Conservation (phyloP, 2,888 invertebrate species). For the Drosophila anomelani region DNA sequence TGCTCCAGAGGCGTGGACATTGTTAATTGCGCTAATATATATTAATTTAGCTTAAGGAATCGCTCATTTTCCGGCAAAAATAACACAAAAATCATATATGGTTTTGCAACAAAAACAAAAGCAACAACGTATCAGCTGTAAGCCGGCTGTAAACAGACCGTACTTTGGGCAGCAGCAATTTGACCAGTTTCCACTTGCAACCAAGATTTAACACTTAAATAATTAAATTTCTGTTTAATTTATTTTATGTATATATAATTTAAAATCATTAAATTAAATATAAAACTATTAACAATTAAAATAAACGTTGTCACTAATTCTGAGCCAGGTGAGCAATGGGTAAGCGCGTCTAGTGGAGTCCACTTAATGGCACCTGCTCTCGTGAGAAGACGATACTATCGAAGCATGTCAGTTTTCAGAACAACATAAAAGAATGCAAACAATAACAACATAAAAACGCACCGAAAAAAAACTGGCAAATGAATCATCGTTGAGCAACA, state of each 20-base stretch:
- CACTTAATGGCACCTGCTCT: not conserved
- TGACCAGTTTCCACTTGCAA: not conserved
- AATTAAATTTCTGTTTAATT: not conserved
- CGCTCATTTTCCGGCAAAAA: slow-evolving; percentile 15
- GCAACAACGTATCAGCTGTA: slow-evolving; percentile 32
- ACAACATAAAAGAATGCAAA: slow-evolving; percentile 51
- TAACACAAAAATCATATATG: slow-evolving; percentile 29
- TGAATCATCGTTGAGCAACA: slow-evolving; percentile 61
- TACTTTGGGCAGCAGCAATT: too few species aligned
- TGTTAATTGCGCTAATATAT: slow-evolving; percentile 1
- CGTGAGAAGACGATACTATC: slow-evolving; percentile 1
- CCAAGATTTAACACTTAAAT: too few species aligned
- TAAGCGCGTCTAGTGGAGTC: not conserved
- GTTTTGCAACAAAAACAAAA: slow-evolving; percentile 33
- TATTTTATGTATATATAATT: not conserved
- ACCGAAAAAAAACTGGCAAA: slow-evolving; percentile 31
- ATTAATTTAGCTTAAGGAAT: not conserved
- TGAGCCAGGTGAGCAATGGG: not conserved
- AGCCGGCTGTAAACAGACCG: slow-evolving; percentile 8
- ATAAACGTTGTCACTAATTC: not conserved
- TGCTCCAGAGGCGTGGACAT: slow-evolving; percentile 88
- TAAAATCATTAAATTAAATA: not conserved
- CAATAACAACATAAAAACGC: slow-evolving; percentile 65
- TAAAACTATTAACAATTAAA: not conserved
- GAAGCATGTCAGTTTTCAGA: slow-evolving; percentile 2